Evolutionary conservation across 2,888 invertebrate species (phyloP).

Genomic region (Hofmannophila pseudospretella): DNA sequence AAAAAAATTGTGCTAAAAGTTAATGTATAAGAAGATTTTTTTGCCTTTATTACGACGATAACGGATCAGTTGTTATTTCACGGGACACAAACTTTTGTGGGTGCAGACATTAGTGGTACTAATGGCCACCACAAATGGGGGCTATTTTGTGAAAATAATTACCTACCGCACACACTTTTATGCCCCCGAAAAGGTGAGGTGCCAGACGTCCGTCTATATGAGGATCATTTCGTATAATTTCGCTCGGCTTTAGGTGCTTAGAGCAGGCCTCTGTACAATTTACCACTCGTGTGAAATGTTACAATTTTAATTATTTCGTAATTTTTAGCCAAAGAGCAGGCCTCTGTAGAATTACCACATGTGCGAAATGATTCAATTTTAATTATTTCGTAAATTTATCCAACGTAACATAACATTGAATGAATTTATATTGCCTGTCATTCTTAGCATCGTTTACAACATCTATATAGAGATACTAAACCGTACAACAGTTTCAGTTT

Average conservation of each 20-base stretch:
- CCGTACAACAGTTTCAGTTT: too few relatives aligned
- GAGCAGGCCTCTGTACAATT: too few relatives aligned
- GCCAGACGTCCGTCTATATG: not conserved
- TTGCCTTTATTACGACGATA: constrained; percentile 40
- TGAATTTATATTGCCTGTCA: too few relatives aligned
- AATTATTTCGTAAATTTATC: too few relatives aligned
- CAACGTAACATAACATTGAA: too few relatives aligned
- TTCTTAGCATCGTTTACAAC: too few relatives aligned
- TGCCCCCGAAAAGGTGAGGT: constrained; percentile 10
- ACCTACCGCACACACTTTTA: constrained; percentile 36
- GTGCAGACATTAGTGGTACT: constrained; percentile 46
- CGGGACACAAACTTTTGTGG: constrained; percentile 42
- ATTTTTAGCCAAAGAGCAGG: not conserved
- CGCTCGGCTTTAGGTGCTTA: not conserved
- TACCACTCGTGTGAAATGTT: not conserved
- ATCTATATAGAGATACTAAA: too few relatives aligned
- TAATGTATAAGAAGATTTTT: constrained; percentile 25
- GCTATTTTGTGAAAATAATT: constrained; percentile 42
- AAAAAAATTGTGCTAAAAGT: too few relatives aligned
- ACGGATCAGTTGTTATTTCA: constrained; percentile 51
- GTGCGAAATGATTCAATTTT: too few relatives aligned
- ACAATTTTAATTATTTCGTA: not conserved
- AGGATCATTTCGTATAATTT: not conserved
- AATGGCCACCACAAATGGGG: constrained; percentile 33
- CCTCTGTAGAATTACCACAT: too few relatives aligned